Evolutionary conservation across 2,888 invertebrate genomes (phyloP), one percentile per base, ranked within the genome.

Genomic region (Alcis repandata): DNA sequence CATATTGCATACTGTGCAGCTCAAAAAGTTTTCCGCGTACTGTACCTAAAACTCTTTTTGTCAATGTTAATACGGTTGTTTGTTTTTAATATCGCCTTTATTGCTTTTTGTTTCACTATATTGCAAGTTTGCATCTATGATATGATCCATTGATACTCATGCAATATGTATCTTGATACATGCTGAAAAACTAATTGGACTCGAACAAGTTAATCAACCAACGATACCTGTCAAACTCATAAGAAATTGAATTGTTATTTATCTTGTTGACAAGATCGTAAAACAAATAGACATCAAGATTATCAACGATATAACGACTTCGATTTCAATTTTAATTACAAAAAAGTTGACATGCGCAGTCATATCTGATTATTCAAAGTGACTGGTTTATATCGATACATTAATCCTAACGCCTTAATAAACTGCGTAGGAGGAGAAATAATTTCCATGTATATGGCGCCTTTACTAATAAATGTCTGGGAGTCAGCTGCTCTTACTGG

Each of bases 381-480:
- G 32, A 53, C 53, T 53, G 48, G 54, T 54, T 61, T 27, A 27
- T 46, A 33, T 32, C 38, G 19, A 52, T 52, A 67, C 60, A 65
- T 70, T 79, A 79, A 82, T 82, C 76, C 80, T 84, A 85, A 87
- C 79, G 77, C 82, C 75, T 82, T 79, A 79, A 82, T 82, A 80
- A 69, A 68, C 56, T 58, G 66, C 75, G 75, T 67, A 77, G 64
- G 64, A 71, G 70, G 68, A 75, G 73, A 82, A 82, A 83, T 80
- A 79, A 89, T 91, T 90, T 89, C 82, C 86, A 90, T 92, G 84
- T 86, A 85, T 85, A 89, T 88, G 82, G 82, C 78, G 79, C 79
- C 76, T 79, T 71, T 66, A 70, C 81, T 89, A 89, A 88, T 89
- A 87, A 82, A 78, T 71, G 77, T 82, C 82, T 84, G 75, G 74